These are phyloP conservation scores for Syncerus caffer DNA, from an alignment of 2,797 vertebrate species.

Conservation along the genomic window DNA sequence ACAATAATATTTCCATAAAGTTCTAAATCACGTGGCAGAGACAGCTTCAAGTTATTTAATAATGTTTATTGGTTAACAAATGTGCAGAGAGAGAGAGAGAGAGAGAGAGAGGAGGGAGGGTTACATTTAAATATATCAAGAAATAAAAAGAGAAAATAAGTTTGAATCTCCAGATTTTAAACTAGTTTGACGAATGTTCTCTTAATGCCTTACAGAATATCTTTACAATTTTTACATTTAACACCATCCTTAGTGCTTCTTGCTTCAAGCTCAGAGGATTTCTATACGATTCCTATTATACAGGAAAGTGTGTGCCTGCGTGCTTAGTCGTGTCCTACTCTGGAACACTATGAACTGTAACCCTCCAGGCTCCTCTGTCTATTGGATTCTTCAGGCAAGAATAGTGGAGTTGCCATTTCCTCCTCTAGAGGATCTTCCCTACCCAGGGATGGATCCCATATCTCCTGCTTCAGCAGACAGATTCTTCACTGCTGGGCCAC, in stretches of 20 bases:
- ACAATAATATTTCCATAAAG: neutral
- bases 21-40: neutral
- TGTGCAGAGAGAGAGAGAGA: neutral
- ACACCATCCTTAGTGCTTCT: neutral
- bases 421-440: neutral
- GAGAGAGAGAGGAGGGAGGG: accelerated
- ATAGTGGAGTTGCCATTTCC: neutral
- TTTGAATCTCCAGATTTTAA: neutral
- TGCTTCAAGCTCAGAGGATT: neutral
- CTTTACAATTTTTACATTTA: neutral
- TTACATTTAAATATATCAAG: neutral
- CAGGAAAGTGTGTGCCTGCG: neutral
- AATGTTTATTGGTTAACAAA: neutral
- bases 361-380: neutral
- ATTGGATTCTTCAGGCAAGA: neutral
- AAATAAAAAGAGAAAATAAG: neutral
- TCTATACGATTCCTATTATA: neutral
- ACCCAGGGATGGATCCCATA: neutral
- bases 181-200: neutral
- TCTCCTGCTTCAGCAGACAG: neutral
- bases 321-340: neutral
- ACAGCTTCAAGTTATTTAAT: neutral
- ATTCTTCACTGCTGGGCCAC: neutral
- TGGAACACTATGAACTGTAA: neutral
- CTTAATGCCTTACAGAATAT: neutral